A percentile compares a stretch with the other conserved stretches of the same genome.
These are phyloP conservation scores for Cryptocephalus primarius DNA, from an alignment of 2,888 invertebrate species.

Conservation along the genomic window DNA sequence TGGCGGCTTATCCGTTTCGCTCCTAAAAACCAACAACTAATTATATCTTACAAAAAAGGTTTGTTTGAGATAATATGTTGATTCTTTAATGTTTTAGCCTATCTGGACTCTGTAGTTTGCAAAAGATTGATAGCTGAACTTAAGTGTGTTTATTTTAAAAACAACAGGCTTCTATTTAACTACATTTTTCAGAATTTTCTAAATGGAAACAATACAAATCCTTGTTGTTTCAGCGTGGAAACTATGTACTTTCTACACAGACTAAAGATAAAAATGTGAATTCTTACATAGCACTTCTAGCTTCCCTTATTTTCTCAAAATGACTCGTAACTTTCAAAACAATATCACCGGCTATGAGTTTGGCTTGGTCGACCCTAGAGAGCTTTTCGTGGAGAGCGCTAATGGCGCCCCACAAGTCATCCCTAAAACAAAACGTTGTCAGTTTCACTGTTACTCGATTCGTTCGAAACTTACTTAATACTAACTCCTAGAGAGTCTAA, in stretches of 20 bases:
- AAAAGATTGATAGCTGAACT: no score
- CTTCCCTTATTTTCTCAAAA: conserved; percentile 73
- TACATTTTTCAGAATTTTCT: no score
- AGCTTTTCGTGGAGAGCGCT: conserved; percentile 64
- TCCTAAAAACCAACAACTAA: conserved; percentile 33
- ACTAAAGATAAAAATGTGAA: not conserved
- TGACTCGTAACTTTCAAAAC: conserved; percentile 71
- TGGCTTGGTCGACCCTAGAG: conserved; percentile 66
- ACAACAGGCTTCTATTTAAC: no score
- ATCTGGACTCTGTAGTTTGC: no score
- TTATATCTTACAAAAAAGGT: not conserved
- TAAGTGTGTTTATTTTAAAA: no score
- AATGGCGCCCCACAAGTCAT: conserved; percentile 74
- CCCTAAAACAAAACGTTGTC: conserved; percentile 38
- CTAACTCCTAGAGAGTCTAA: conserved; percentile 38
- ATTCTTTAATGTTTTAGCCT: not conserved
- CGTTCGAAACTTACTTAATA: conserved; percentile 35
- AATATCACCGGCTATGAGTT: conserved; percentile 72
- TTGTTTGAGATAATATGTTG: conserved; percentile 1
- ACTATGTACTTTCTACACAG: no score
- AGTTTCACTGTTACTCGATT: no score
- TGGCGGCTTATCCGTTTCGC: conserved; percentile 51
- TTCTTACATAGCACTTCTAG: conserved; percentile 64
- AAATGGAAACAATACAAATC: no score
- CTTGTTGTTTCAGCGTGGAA: no score